Percentiles rank a stretch among this genome's conserved stretches.
Evolutionary conservation across 2,113 vertebrate species (phyloP).

Genomic region (Dendropsophus ebraccatus): DNA sequence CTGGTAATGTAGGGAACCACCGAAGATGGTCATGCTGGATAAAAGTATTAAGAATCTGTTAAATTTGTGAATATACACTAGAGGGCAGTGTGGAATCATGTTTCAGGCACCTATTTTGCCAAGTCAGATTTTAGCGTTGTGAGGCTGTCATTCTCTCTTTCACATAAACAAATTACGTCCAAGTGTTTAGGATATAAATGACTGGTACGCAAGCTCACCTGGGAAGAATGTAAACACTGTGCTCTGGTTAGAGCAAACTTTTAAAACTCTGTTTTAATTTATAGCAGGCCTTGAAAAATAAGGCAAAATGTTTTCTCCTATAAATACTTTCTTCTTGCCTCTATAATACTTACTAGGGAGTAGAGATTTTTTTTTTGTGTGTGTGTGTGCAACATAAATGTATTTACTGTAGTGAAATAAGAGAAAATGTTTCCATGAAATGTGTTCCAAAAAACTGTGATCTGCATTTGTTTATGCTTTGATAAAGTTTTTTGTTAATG

Average conservation of each 20-base stretch:
- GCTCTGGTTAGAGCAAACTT: slow-evolving; percentile 82
- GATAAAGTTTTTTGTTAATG: too few relatives aligned
- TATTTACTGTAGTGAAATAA: too few relatives aligned
- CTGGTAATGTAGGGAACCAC: not conserved
- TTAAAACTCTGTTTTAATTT: slow-evolving; percentile 82
- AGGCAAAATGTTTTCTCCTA: slow-evolving; percentile 57
- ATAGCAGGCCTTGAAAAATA: slow-evolving; percentile 73
- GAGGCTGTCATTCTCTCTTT: slow-evolving; percentile 75
- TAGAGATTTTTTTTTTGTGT: not conserved
- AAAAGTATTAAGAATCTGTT: not conserved
- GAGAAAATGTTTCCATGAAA: too few relatives aligned
- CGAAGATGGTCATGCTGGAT: not conserved
- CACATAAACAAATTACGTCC: slow-evolving; percentile 85
- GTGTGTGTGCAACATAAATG: too few relatives aligned
- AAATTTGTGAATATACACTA: slow-evolving; percentile 2
- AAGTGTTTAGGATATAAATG: slow-evolving; percentile 87
- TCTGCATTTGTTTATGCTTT: too few relatives aligned
- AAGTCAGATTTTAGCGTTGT: slow-evolving; percentile 69
- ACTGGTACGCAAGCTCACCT: slow-evolving; percentile 83
- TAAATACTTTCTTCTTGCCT: slow-evolving; percentile 60
- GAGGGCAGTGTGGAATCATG: slow-evolving; percentile 41
- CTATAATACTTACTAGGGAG: not conserved
- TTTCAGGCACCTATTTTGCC: slow-evolving; percentile 38
- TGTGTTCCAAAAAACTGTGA: too few relatives aligned
- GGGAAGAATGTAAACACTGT: slow-evolving; percentile 86